Conservation (phyloP, 2,797 vertebrate species). For the Ficedula albicollis region DNA sequence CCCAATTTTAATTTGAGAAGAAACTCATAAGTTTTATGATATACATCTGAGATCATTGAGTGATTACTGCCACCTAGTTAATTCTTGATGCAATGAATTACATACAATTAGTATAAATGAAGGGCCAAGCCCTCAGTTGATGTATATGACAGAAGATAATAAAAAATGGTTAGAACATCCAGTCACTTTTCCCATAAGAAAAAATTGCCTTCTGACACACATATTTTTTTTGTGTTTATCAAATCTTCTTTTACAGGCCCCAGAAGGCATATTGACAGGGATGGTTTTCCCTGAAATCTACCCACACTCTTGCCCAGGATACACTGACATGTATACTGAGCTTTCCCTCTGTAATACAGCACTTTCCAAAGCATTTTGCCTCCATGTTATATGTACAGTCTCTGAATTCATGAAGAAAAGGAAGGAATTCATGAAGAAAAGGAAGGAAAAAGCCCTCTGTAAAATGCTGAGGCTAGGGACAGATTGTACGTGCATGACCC, state of each 20-base stretch:
- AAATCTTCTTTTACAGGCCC: neutral
- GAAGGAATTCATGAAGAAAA: no score
- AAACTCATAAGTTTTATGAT: neutral
- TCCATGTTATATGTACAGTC: neutral
- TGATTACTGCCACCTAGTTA: conserved; percentile 54
- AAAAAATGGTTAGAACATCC: neutral
- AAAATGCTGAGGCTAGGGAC: neutral
- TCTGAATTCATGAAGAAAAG: neutral
- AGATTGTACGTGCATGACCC: neutral
- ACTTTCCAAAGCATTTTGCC: neutral
- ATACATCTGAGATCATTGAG: neutral
- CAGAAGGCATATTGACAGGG: neutral
- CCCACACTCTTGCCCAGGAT: fast-evolving
- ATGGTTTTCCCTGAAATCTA: neutral
- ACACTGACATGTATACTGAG: neutral
- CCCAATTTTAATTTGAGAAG: neutral
- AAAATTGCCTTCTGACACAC: neutral
- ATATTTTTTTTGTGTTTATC: neutral
- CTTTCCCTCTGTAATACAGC: neutral
- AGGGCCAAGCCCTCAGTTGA: neutral
- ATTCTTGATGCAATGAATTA: neutral
- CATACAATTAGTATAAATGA: neutral
- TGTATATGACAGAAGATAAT: neutral
- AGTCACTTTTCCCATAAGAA: neutral
- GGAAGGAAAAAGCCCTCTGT: neutral